phyloP scores from a whole-genome alignment of 2,797 vertebrate genomes.

The Apogon talboti region DNA sequence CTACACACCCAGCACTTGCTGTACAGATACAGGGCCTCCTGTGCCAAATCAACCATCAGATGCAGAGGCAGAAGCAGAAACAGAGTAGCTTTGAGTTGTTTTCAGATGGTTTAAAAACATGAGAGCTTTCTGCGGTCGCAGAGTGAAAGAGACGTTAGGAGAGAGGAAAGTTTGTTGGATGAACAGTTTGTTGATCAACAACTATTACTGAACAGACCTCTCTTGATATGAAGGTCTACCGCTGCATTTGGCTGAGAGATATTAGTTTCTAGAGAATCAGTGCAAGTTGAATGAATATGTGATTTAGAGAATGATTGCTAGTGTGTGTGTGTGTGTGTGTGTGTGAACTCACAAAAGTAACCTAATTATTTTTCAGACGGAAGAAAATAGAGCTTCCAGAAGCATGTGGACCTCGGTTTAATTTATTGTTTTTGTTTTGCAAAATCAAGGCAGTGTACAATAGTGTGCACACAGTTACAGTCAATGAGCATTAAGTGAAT shows the following conservation, averaged over 20 bases:
- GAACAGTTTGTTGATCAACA: constrained; percentile 47
- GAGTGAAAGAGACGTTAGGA: constrained; percentile 8
- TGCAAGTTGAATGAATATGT: constrained; percentile 26
- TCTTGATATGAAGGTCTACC: constrained; percentile 21
- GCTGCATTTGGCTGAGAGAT: constrained; percentile 25
- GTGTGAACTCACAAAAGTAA: neutral
- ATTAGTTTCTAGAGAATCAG: constrained; percentile 36
- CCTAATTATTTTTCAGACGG: too few relatives aligned
- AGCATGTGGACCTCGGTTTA: too few relatives aligned
- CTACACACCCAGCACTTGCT: constrained; percentile 67
- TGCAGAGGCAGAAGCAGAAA: constrained; percentile 2
- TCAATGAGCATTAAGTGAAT: too few relatives aligned
- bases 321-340: neutral
- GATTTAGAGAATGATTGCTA: constrained; percentile 35
- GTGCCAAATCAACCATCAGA: constrained; percentile 75
- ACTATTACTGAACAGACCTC: constrained; percentile 31
- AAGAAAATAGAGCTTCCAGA: too few relatives aligned
- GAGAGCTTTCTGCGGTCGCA: constrained; percentile 63
- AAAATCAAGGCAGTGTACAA: too few relatives aligned
- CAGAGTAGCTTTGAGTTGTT: constrained; percentile 21
- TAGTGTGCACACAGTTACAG: too few relatives aligned
- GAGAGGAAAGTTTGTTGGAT: constrained; percentile 8
- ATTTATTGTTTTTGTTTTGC: too few relatives aligned
- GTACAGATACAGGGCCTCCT: constrained; percentile 46
- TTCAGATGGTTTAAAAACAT: constrained; percentile 47